Percentiles rank a stretch among this genome's conserved stretches.
Conservation (phyloP, 2,888 invertebrate genomes). For the Callosobruchus maculatus region DNA sequence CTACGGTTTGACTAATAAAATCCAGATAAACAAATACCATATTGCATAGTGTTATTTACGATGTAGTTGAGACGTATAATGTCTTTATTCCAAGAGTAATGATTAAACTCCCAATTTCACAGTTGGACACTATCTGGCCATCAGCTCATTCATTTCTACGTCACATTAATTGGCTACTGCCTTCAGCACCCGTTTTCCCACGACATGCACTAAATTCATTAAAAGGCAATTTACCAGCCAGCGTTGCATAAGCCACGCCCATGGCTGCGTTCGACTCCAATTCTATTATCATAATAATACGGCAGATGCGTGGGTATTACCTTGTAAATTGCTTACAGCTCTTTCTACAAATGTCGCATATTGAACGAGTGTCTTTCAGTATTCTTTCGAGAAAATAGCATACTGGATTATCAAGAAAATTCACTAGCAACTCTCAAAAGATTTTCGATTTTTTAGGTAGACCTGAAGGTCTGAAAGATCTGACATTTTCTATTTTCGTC, state of each 20-base stretch:
- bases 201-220: background rate
- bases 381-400: too few species aligned
- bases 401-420: too few species aligned
- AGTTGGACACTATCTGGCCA: background rate
- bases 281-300: conserved; percentile 39
- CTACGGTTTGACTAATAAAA: too few species aligned
- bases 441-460: too few species aligned
- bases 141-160: background rate
- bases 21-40: too few species aligned
- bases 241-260: background rate
- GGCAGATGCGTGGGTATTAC: conserved; percentile 35
- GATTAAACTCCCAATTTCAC: background rate
- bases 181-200: background rate
- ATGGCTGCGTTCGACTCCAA: conserved; percentile 22
- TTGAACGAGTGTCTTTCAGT: too few species aligned
- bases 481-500: too few species aligned
- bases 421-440: too few species aligned
- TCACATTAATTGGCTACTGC: background rate
- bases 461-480: too few species aligned
- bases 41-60: too few species aligned
- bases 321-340: background rate
- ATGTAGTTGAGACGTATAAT: too few species aligned
- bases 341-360: background rate
- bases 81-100: background rate
- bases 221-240: background rate